Conservation (phyloP, 2,888 invertebrate genomes). For the Trachelus stipa region DNA sequence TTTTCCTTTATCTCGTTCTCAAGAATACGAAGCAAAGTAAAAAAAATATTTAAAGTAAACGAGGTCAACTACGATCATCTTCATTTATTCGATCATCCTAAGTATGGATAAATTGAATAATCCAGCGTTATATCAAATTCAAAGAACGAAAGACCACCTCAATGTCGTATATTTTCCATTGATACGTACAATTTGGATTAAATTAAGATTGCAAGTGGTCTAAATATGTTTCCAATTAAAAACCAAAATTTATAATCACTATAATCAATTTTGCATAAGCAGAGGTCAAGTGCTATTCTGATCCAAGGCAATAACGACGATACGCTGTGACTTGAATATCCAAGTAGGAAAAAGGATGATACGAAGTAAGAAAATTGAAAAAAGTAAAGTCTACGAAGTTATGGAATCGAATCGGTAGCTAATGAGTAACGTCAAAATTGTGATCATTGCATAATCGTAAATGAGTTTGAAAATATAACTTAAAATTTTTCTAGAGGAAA, state of each 20-base stretch:
- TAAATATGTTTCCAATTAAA: not conserved
- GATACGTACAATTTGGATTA: not conserved
- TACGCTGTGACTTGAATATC: not conserved
- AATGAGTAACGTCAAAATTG: not conserved
- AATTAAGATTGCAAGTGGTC: not conserved
- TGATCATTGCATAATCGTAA: not conserved
- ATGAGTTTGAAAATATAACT: not conserved
- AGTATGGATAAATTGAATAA: not conserved
- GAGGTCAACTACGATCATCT: not conserved
- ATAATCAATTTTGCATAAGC: not conserved
- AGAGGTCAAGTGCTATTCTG: slow-evolving; percentile 4
- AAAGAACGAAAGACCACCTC: not conserved
- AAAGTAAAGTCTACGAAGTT: not conserved
- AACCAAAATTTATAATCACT: not conserved
- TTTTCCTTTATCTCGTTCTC: not conserved
- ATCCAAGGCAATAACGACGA: slow-evolving; percentile 15
- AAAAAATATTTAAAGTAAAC: not conserved
- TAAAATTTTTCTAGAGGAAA: not conserved
- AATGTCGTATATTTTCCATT: not conserved
- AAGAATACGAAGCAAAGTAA: not conserved
- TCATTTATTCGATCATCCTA: not conserved
- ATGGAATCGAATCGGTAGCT: not conserved
- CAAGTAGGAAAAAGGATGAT: not conserved
- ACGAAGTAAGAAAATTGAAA: not conserved
- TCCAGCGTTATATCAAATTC: not conserved